Base-by-base conservation (phyloP, 2,797 vertebrate genomes). In the Arremon brunneinucha region DNA sequence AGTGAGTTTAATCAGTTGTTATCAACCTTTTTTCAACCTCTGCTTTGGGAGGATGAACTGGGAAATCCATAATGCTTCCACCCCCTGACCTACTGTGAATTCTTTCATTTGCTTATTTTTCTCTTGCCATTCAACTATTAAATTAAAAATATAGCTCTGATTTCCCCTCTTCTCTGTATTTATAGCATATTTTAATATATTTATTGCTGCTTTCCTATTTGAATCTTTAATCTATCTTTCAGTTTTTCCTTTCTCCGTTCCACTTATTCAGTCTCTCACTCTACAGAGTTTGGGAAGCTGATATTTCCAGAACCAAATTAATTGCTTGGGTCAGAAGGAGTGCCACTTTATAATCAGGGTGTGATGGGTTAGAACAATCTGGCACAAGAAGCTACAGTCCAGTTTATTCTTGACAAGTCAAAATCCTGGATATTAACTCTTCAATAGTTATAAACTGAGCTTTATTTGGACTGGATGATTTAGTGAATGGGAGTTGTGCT, bases 1-100 rank as follows among this genome's bases (percentile, higher is more conserved):
- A 69, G n/a, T 94, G 71, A 88, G 92, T 94, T 96, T 96, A 83
- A 55, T 78, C 62, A 46, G 32, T 56, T 81, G 26, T 80, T 94
- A 59, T 59, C 32, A 83, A 63, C 7, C 14, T 10, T 53, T 83
- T 75, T 81, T 91, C 0, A 0, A 69, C 37, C 17, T 95, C 76
- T 90, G 14, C 24, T 72, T 92, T 76, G 32, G 49, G 20, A 76
- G 5, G 12, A 72, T 82, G 62, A 79, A 91, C 19, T 27, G 30
- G 8, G 14, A 79, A 76, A 93, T 56, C 30, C 37, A 82, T 72
- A 88, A 56, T 47, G 2, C 50, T 88, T 94, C 17, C 17, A 63
- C 26, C 2, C 14, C 8, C 8, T 50, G 16, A 17, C 44, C 35
- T 76, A 41, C 47, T 69, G 19, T 59, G 8, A 19, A 44, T 50